Conservation (phyloP, 30 jellyfish, hydroid and myxozoan genomes). For the Sanderia malayensis region DNA sequence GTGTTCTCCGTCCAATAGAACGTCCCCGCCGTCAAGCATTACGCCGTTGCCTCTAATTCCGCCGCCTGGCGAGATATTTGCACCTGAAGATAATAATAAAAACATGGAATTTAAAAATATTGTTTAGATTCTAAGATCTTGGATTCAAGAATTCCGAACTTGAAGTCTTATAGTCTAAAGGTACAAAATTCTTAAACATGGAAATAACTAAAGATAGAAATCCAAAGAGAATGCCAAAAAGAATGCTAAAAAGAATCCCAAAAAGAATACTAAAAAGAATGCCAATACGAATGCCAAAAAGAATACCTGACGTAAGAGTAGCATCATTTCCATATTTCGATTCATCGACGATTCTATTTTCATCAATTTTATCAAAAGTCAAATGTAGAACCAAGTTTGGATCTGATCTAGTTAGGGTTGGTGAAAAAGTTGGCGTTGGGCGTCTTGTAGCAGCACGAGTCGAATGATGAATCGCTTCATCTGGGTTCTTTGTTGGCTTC, state of each 20-base stretch:
- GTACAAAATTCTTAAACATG: no score
- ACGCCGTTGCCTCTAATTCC: slow-evolving; percentile 98
- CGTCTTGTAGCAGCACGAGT: slow-evolving; percentile 17
- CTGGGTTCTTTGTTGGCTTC: slow-evolving; percentile 66
- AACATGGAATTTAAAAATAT: neutral
- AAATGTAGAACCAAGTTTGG: slow-evolving; percentile 79
- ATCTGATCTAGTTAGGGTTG: slow-evolving; percentile 70
- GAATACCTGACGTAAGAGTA: slow-evolving; percentile 74
- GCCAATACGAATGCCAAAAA: neutral
- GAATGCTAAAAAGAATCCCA: neutral
- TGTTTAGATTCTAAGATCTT: neutral
- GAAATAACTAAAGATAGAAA: no score
- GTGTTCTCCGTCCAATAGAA: slow-evolving; percentile 75
- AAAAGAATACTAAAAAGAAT: neutral
- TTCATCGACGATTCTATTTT: slow-evolving; percentile 75
- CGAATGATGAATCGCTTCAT: slow-evolving; percentile 1
- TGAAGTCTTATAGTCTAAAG: neutral
- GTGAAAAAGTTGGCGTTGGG: slow-evolving; percentile 80
- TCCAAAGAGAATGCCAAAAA: neutral
- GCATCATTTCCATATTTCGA: slow-evolving; percentile 89
- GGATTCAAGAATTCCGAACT: no score
- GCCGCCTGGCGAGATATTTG: slow-evolving; percentile 96
- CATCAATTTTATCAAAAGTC: slow-evolving; percentile 87
- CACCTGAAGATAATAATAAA: slow-evolving; percentile 50
- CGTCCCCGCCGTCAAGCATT: slow-evolving; percentile 87